Base-by-base conservation (phyloP, 2,797 vertebrate species). In the Epinephelus coioides region DNA sequence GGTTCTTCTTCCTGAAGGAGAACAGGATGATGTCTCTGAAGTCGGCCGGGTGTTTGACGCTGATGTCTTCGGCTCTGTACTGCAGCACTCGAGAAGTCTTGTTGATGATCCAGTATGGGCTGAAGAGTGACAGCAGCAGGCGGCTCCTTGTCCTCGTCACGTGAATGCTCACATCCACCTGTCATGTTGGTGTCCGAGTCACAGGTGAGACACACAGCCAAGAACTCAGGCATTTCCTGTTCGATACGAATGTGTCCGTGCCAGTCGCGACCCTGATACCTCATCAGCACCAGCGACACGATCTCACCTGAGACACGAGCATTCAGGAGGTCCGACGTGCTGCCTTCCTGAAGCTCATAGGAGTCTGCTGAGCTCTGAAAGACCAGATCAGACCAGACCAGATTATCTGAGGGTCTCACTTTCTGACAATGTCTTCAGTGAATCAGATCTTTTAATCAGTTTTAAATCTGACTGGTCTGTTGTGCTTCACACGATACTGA, bases 91-190 rank as follows among this genome's bases (percentile, higher is more conserved):
- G 95, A 0, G 96, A 97, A 0, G 98, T 99, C 89, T 98, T 98
- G 92, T 99, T 99, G 93, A 99, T 98, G 65, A 99, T 95, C 98
- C 98, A 99, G 50, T 99, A 99, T 0, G 98, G 98, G 56, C 97
- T 98, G 81, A 97, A 99, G 43, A 99, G 75, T 0, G 98, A 97
- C 44, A 99, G 82, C 65, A 97, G 69, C 74, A 97, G 60, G 0
- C 87, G 94, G 73, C 95, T 92, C 2, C 92, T 73, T 0, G 79
- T 40, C 2, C 56, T 79, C 1, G 89, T 86, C 7, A 94, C 86
- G 0, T 99, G 98, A 2, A 99, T 3, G 10, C 91, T 95, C 63
- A 98, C 56, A 4, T 99, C 97, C 55, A 97, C 83, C 83, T 0
- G 92, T 95, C 86, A 96, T 65, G 18, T 0, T 61, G 25, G 90